These are phyloP conservation scores for Tapera naevia DNA, from an alignment of 2,797 vertebrate species.

Conservation along the genomic window DNA sequence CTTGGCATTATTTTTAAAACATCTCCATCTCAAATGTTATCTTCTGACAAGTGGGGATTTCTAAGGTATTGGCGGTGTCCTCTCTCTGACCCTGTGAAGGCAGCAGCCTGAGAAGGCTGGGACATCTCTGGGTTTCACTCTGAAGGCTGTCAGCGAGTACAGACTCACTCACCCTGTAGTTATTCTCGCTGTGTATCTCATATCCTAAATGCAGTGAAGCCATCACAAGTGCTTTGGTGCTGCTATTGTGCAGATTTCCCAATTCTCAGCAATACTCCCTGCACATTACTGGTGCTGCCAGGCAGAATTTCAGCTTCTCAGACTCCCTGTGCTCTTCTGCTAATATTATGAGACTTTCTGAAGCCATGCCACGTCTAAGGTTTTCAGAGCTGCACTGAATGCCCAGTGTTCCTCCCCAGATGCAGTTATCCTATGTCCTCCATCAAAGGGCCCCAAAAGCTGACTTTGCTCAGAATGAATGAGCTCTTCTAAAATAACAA, in stretches of 20 bases:
- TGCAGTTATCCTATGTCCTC: no score
- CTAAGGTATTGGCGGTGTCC: not conserved
- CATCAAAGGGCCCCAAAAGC: not conserved
- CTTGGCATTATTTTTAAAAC: not conserved
- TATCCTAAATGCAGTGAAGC: not conserved
- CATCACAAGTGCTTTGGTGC: not conserved
- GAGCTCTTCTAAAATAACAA: not conserved
- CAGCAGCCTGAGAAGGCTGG: not conserved
- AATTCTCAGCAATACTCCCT: not conserved
- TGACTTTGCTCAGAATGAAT: not conserved
- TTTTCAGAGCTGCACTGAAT: not conserved
- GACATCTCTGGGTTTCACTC: not conserved
- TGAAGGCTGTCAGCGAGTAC: not conserved
- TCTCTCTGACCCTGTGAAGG: not conserved
- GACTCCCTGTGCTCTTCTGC: not conserved
- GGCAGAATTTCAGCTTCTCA: not conserved
- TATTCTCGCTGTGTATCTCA: not conserved
- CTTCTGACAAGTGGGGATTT: constrained; percentile 1
- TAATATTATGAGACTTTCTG: not conserved
- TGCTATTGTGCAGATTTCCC: not conserved
- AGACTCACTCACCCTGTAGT: not conserved
- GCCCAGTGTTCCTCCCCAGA: not conserved
- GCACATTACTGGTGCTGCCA: not conserved
- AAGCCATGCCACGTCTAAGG: rapidly evolving
- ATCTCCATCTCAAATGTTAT: constrained; percentile 8